Evolutionary conservation across 2,113 vertebrate species (phyloP).

Genomic region (Mohoua ochrocephala): DNA sequence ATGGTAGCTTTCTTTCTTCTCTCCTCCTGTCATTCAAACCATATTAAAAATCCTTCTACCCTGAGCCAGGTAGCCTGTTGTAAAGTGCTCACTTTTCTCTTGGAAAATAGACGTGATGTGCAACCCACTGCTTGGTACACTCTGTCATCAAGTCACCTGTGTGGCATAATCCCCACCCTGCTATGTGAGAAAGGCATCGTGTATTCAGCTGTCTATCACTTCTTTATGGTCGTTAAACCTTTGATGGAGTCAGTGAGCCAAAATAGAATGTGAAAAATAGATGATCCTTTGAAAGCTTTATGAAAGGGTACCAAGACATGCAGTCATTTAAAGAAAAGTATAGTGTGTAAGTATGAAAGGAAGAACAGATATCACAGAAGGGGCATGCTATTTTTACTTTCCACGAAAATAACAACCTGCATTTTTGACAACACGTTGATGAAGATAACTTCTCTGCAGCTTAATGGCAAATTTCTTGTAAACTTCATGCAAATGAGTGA

Average conservation of each 20-base stretch:
- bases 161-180: neutral
- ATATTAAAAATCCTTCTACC: neutral
- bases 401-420: neutral
- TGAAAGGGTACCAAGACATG: neutral
- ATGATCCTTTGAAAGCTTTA: neutral
- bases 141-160: neutral
- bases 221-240: neutral
- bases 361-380: neutral
- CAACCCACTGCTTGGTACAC: neutral
- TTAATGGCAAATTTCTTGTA: neutral
- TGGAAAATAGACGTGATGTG: neutral
- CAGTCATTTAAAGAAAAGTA: neutral
- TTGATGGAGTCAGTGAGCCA: neutral
- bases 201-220: neutral
- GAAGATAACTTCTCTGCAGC: neutral
- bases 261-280: conserved; percentile 17
- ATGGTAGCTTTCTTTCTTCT: neutral
- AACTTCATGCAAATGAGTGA: neutral
- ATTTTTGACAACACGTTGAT: neutral
- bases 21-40: neutral
- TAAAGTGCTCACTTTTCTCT: neutral
- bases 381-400: neutral
- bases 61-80: neutral
- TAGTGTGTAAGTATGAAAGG: neutral
- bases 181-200: neutral